Conservation (phyloP, 2,113 vertebrate genomes). For the Gymnorhina tibicen region DNA sequence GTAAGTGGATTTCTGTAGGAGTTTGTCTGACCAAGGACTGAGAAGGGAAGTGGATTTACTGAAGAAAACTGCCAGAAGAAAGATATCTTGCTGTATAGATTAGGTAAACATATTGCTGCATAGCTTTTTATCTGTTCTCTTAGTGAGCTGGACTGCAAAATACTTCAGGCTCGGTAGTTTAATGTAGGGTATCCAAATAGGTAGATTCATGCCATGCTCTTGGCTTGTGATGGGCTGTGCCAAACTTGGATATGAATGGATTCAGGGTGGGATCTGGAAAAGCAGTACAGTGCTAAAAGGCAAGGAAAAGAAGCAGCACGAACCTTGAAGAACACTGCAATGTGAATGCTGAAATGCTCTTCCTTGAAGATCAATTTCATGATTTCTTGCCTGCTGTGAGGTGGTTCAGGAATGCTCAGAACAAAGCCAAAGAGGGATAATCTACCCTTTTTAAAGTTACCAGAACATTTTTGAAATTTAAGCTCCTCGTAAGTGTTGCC, state of each 20-base stretch:
- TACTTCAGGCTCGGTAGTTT: neutral
- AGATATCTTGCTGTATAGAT: neutral
- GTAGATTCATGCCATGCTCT: neutral
- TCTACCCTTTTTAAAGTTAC: neutral
- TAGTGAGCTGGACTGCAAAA: neutral
- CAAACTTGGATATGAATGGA: neutral
- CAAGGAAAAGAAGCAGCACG: neutral
- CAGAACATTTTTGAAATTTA: neutral
- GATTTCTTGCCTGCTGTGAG: neutral
- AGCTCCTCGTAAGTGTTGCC: neutral
- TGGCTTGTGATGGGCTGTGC: neutral
- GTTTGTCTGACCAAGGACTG: neutral
- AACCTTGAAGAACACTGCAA: neutral
- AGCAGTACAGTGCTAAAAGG: neutral
- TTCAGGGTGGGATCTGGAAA: neutral
- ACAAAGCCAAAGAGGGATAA: neutral
- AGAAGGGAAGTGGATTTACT: neutral
- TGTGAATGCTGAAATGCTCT: neutral
- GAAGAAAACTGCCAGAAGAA: neutral
- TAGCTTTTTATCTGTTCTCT: neutral
- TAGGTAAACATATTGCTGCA: neutral
- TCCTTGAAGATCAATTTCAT: neutral
- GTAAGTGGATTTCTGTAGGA: neutral
- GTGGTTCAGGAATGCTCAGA: neutral
- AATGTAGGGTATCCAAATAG: neutral